Conservation (phyloP, 2,113 vertebrate species). For the Haliaeetus leucogaster region DNA sequence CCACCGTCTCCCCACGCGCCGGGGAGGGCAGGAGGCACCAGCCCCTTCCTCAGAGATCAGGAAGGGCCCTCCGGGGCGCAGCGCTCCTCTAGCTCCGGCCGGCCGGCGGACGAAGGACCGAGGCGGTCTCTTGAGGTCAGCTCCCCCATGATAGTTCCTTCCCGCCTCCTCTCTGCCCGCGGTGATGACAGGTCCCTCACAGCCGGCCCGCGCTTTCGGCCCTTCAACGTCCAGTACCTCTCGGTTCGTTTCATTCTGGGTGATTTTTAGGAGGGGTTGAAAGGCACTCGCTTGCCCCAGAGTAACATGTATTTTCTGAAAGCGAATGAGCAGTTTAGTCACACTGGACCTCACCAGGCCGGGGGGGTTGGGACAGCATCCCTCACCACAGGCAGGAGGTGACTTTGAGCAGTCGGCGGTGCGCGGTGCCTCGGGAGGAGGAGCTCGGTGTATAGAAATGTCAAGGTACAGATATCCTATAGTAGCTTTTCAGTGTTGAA, state of each 20-base stretch:
- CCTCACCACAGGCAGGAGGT: neutral
- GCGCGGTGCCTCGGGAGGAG: neutral
- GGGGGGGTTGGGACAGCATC: neutral
- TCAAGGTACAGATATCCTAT: constrained; percentile 46
- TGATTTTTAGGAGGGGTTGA: neutral
- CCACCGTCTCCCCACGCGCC: fast-evolving
- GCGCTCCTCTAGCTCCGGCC: neutral
- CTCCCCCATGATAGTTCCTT: neutral
- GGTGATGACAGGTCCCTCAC: fast-evolving
- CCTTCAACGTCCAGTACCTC: neutral
- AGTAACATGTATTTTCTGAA: neutral
- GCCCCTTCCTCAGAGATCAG: neutral
- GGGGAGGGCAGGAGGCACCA: neutral
- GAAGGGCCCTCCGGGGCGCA: neutral
- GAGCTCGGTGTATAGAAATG: constrained; percentile 31
- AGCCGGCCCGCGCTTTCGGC: fast-evolving
- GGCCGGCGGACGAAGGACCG: fast-evolving
- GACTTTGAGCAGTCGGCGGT: neutral
- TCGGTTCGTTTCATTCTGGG: neutral
- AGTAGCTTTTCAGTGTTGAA: constrained; percentile 65
- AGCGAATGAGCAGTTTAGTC: neutral
- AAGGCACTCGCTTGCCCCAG: neutral
- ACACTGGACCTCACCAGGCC: neutral
- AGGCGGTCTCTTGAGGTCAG: neutral
- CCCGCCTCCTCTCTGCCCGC: neutral